Conservation (phyloP, 2,888 invertebrate genomes). For the Ecliptopera silaceata region DNA sequence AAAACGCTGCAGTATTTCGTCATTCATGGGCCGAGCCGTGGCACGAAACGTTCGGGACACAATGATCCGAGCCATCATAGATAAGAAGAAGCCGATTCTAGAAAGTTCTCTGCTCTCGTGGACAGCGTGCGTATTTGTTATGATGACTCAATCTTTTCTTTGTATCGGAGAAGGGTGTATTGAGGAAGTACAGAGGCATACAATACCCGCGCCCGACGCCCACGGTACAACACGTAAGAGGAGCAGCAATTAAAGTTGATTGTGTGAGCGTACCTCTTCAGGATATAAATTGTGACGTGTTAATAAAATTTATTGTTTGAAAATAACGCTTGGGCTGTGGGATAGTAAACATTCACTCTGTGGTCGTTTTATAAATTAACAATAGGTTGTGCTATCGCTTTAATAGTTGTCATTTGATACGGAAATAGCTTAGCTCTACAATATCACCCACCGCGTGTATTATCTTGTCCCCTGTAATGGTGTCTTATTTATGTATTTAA, state of each 20-base stretch:
- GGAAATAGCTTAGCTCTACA: slow-evolving; percentile 22
- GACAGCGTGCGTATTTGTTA: slow-evolving; percentile 76
- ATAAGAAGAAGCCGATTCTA: slow-evolving; percentile 75
- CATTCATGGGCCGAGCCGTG: slow-evolving; percentile 65
- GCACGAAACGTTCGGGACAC: slow-evolving; percentile 73
- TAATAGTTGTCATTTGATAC: slow-evolving; percentile 53
- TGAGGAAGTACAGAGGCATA: slow-evolving; percentile 45
- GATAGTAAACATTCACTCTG: slow-evolving; percentile 61
- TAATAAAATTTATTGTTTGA: slow-evolving; percentile 76
- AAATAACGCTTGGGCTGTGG: slow-evolving; percentile 65
- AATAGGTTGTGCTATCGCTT: slow-evolving; percentile 51
- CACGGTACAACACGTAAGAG: slow-evolving; percentile 64
- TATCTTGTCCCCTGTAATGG: not conserved
- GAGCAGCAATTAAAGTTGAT: slow-evolving; percentile 77
- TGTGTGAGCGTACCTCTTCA: slow-evolving; percentile 60
- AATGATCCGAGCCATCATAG: slow-evolving; percentile 77
- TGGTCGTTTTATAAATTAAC: slow-evolving; percentile 54
- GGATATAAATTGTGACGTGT: slow-evolving; percentile 73
- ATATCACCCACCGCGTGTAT: not conserved
- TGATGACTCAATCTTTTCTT: slow-evolving; percentile 82
- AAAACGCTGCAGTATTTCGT: slow-evolving; percentile 70
- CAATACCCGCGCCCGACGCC: slow-evolving; percentile 47
- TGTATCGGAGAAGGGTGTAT: slow-evolving; percentile 61
- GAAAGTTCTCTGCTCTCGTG: slow-evolving; percentile 66
- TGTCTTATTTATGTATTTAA: not conserved